Evolutionary conservation across 2,113 vertebrate species (phyloP), one percentile per base, ranked within the genome.

Genomic region (Saccopteryx leptura): DNA sequence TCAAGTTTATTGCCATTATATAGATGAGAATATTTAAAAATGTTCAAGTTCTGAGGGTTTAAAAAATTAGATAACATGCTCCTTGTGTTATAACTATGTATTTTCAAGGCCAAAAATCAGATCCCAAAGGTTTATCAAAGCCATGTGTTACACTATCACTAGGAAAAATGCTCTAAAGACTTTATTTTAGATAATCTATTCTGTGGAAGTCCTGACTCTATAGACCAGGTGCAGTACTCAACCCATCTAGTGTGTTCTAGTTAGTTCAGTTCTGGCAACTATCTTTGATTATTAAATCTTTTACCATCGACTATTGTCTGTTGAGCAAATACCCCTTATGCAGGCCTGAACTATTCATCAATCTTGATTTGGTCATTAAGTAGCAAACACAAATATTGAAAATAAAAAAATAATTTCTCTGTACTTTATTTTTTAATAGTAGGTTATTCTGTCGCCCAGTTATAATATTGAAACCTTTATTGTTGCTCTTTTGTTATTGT

Each of bases 1-100:
- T 94, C 9, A n/a, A 13, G 72, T 96, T 96, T 92, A 80, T 69
- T 66, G 39, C 5, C 19, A 33, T 69, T 93, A 52, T 46, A 52
- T 33, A 58, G 26, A 52, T 74, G 33, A 95, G 28, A 80, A 84
- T 39, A 39, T 39, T 39, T 39, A 3, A 39, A 66, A 71, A 24
- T 31, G 46, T 4, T 18, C 5, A 60, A 56, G 71, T 14, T 2
- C 33, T 0, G 1, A 58, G 50, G 11, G n/a, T 56, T 80, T n/a
- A 23, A 76, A 26, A 71, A 63, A 26, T 28, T 66, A 91, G 8
- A n/a, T 78, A 65, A 66, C 18, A 72, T 75, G 9, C 17, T 10
- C 69, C 58, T 8, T 61, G n/a, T 68, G 4, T 88, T 92, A 28
- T 1, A 84, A 12, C 2, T 58, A 5, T 79, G 1, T 56, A 39